Conservation (phyloP, 2,113 vertebrate species). For the rabbit (Oryctolagus cuniculus) region DNA sequence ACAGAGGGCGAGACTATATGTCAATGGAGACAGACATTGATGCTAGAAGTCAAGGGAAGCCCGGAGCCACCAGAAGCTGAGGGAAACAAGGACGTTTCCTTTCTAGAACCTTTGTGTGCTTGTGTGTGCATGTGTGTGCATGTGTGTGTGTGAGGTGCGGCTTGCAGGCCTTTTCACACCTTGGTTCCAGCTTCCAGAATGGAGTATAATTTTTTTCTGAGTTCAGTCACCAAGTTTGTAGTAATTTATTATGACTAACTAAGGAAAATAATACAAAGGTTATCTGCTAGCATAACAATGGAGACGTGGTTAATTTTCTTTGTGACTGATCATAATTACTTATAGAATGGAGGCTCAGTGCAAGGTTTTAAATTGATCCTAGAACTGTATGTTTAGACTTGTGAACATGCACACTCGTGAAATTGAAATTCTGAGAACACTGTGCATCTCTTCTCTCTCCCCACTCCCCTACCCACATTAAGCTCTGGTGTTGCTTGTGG, state of each 20-base stretch:
- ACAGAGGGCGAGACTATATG: background rate
- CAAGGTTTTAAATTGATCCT: background rate
- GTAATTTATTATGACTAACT: background rate
- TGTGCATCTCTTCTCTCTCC: background rate
- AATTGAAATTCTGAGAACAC: background rate
- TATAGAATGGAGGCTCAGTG: background rate
- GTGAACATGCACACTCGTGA: too few relatives aligned
- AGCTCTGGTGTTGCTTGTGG: background rate
- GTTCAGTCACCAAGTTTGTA: background rate
- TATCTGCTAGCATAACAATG: background rate
- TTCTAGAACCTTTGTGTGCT: background rate
- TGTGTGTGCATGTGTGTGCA: too few relatives aligned
- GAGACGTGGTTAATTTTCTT: background rate
- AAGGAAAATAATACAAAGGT: background rate
- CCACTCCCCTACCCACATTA: rapidly evolving
- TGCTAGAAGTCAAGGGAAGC: background rate
- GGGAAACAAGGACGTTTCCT: too few relatives aligned
- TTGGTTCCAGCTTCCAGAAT: background rate
- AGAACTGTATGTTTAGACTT: background rate
- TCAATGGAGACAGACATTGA: background rate
- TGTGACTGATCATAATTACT: background rate
- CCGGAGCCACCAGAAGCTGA: background rate
- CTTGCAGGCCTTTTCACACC: background rate
- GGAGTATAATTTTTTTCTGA: background rate
- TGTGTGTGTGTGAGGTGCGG: too few relatives aligned